phyloP scores from a whole-genome alignment of 2,113 vertebrate species.

The Leuciscus idus region DNA sequence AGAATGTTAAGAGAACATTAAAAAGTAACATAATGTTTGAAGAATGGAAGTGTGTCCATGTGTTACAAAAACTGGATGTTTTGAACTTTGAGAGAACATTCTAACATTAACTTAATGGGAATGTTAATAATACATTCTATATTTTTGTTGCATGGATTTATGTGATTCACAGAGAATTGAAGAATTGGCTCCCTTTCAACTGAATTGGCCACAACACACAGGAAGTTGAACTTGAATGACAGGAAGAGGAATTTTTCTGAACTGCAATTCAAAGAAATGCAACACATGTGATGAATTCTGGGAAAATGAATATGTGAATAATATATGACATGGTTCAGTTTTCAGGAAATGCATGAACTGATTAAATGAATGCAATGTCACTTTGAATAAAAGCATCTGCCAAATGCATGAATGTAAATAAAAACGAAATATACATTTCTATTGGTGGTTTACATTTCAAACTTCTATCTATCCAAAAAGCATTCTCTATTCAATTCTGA shows the following conservation, averaged over 20 bases:
- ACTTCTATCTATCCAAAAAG: neutral
- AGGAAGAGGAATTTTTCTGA: neutral
- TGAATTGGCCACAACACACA: neutral
- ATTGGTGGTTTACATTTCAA: neutral
- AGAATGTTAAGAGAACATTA: no score
- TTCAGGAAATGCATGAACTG: no score
- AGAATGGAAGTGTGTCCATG: no score
- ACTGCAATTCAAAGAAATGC: neutral
- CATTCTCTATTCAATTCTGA: no score
- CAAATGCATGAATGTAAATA: neutral
- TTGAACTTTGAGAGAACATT: no score
- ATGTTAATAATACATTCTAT: no score
- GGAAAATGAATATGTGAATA: no score
- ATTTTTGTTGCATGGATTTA: neutral
- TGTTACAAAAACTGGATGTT: no score
- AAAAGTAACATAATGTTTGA: no score
- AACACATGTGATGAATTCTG: neutral
- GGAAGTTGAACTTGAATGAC: neutral
- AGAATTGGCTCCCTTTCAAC: no score
- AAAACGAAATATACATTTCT: neutral
- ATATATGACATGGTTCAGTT: no score
- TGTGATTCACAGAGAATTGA: neutral
- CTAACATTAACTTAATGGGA: no score
- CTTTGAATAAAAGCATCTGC: neutral
- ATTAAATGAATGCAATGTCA: neutral